Conservation (phyloP, 2,113 vertebrate genomes). For the Lota lota region DNA sequence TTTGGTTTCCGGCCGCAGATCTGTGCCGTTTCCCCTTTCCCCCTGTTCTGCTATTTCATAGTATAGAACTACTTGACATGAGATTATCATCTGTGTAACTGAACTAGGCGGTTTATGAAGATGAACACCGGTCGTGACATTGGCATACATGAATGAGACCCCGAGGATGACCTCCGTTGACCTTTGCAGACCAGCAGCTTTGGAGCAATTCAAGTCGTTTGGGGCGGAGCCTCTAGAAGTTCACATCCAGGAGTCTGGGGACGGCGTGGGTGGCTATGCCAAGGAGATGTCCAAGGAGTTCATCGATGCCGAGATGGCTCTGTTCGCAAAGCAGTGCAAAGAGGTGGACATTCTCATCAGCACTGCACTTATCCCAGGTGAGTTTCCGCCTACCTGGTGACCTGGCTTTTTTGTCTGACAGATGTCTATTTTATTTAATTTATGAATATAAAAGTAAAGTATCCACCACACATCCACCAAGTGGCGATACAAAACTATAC, state of each 20-base stretch:
- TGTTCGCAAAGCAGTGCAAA: constrained; percentile 73
- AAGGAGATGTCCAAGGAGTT: constrained; percentile 79
- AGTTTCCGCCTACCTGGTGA: constrained; percentile 8
- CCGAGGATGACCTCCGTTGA: constrained; percentile 9
- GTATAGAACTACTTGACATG: too few species aligned
- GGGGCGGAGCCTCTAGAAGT: constrained; percentile 74
- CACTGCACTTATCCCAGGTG: constrained; percentile 77
- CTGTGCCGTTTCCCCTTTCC: too few species aligned
- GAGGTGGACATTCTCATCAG: constrained; percentile 71
- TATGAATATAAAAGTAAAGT: too few species aligned
- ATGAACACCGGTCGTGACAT: neutral
- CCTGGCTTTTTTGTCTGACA: too few species aligned
- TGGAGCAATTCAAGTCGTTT: constrained; percentile 79
- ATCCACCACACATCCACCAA: too few species aligned
- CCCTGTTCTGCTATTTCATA: too few species aligned
- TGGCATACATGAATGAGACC: neutral
- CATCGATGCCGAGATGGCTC: constrained; percentile 73
- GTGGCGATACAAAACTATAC: too few species aligned
- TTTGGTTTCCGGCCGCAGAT: too few species aligned
- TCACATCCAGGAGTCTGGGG: constrained; percentile 67
- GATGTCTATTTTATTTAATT: too few species aligned
- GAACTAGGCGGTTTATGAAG: too few species aligned
- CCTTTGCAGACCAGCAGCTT: constrained; percentile 62
- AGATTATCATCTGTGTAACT: too few species aligned
- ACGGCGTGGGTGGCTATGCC: constrained; percentile 72